Conservation (phyloP, 53 echinoderm and acorn worm species). For the Actinopyga echinites region DNA sequence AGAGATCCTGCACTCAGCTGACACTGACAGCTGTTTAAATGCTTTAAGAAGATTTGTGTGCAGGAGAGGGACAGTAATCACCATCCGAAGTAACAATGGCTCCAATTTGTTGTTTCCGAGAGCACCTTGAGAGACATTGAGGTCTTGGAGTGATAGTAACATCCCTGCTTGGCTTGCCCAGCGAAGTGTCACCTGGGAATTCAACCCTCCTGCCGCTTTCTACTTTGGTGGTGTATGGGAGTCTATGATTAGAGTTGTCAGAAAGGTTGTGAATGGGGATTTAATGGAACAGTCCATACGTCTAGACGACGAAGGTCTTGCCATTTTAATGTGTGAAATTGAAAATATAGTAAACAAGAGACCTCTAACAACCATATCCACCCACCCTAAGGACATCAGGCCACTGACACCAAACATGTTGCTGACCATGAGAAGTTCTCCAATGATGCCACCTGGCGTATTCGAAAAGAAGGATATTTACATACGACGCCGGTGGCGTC, state of each 20-base stretch:
- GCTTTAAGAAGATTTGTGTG: slow-evolving; percentile 54
- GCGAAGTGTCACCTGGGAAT: slow-evolving; percentile 34
- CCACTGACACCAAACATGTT: slow-evolving; percentile 54
- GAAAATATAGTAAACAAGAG: slow-evolving; percentile 48
- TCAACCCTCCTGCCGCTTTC: slow-evolving; percentile 49
- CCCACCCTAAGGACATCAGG: slow-evolving; percentile 21
- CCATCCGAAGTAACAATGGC: slow-evolving; percentile 44
- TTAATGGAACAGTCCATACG: slow-evolving; percentile 10
- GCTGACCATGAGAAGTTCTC: background rate
- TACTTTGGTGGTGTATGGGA: slow-evolving; percentile 51
- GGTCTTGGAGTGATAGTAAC: slow-evolving; percentile 19
- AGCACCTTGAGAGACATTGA: slow-evolving; percentile 22
- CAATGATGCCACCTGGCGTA: slow-evolving; percentile 24
- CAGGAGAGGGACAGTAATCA: slow-evolving; percentile 33
- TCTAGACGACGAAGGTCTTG: slow-evolving; percentile 38
- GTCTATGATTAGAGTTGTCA: slow-evolving; percentile 34
- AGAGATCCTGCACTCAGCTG: slow-evolving; percentile 43
- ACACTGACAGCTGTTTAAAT: slow-evolving; percentile 54
- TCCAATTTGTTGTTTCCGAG: slow-evolving; percentile 47
- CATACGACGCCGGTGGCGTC: slow-evolving; percentile 42
- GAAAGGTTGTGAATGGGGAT: slow-evolving; percentile 24
- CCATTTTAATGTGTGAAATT: slow-evolving; percentile 50
- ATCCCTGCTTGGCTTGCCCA: slow-evolving; percentile 34
- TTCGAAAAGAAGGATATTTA: slow-evolving; percentile 26
- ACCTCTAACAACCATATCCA: slow-evolving; percentile 35